Conservation (phyloP, 2,113 vertebrate genomes). For the Thymallus thymallus region DNA sequence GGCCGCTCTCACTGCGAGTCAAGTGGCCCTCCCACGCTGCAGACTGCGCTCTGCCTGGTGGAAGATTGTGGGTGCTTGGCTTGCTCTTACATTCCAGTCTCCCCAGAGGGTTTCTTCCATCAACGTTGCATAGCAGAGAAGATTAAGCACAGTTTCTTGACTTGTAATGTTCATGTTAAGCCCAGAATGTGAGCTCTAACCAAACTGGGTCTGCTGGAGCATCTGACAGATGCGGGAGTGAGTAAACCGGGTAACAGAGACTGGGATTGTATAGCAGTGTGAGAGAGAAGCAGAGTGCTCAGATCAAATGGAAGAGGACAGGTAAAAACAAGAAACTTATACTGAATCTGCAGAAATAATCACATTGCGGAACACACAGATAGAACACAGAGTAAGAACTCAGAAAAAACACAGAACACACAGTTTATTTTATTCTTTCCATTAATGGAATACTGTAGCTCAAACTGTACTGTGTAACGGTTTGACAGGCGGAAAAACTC, state of each 20-base stretch:
- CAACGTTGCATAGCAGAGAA: slow-evolving; percentile 39
- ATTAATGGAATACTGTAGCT: background rate
- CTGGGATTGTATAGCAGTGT: background rate
- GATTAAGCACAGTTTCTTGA: slow-evolving; percentile 14
- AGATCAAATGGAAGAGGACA: background rate
- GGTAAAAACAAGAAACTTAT: background rate
- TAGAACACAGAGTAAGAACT: background rate
- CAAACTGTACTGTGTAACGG: background rate
- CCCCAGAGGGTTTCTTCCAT: slow-evolving; percentile 41
- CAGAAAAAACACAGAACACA: background rate
- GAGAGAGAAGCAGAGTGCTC: background rate
- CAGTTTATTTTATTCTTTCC: background rate
- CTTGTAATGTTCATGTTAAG: background rate
- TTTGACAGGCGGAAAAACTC: background rate
- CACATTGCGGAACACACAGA: background rate
- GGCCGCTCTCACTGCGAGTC: slow-evolving; percentile 30
- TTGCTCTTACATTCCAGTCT: slow-evolving; percentile 43
- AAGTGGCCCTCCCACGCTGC: slow-evolving; percentile 51
- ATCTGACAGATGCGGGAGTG: background rate
- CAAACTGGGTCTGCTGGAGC: background rate
- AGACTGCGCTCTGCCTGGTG: slow-evolving; percentile 31
- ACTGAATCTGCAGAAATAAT: background rate
- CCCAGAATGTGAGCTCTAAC: background rate
- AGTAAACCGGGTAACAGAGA: background rate
- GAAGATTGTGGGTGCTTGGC: slow-evolving; percentile 34